Evolutionary conservation across 2,797 vertebrate genomes (phyloP).

Genomic region (Clarias fuscus): DNA sequence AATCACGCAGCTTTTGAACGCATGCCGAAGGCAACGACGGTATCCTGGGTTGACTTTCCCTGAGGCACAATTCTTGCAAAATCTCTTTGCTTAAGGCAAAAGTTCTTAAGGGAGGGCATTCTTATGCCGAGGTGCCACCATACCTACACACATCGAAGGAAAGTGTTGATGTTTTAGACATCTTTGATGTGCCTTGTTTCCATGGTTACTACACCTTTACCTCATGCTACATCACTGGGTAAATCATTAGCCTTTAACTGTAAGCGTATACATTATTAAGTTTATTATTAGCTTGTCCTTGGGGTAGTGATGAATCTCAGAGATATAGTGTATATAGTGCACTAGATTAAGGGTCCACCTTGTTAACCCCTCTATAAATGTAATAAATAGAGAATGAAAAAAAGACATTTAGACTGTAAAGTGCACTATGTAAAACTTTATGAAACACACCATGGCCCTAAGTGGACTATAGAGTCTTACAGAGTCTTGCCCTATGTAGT

Average conservation of each 20-base stretch:
- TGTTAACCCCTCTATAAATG: not conserved
- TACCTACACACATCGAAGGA: not conserved
- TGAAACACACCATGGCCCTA: not conserved
- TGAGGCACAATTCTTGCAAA: no score
- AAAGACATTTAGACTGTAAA: not conserved
- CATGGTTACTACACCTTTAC: not conserved
- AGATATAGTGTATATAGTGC: not conserved
- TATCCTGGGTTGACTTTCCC: no score
- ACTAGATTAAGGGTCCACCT: not conserved
- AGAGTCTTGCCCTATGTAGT: no score
- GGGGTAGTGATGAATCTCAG: not conserved
- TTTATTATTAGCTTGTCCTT: not conserved
- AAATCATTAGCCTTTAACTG: not conserved
- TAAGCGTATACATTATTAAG: not conserved
- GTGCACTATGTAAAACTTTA: not conserved
- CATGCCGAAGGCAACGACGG: no score
- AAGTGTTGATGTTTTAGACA: not conserved
- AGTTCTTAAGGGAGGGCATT: no score
- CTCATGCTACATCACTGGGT: not conserved
- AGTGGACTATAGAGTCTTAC: not conserved
- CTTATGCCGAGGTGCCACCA: no score
- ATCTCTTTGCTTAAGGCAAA: no score
- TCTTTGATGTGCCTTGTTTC: not conserved
- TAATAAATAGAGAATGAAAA: not conserved
- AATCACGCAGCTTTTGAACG: no score